A percentile compares a stretch with the other conserved stretches of the same genome.
These are phyloP conservation scores for Lepilemur ruficaudatus DNA, from an alignment of 2,797 vertebrate species.

Conservation along the genomic window DNA sequence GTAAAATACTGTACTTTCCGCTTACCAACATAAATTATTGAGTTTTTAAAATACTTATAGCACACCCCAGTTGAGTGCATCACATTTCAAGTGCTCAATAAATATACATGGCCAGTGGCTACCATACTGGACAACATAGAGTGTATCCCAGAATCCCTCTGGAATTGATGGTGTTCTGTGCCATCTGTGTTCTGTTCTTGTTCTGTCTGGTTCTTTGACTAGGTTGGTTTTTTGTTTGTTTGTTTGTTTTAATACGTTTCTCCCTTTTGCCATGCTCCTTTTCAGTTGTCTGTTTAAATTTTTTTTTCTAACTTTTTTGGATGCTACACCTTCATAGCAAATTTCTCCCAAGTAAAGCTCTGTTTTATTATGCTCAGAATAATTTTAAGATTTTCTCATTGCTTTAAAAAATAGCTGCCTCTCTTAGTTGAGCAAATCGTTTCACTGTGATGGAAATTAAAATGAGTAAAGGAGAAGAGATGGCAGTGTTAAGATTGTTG, in stretches of 20 bases:
- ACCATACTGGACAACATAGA: background rate
- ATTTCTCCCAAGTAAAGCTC: background rate
- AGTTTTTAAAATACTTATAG: background rate
- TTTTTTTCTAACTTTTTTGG: background rate
- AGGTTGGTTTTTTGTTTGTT: background rate
- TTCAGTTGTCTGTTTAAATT: background rate
- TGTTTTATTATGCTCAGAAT: slow-evolving; percentile 18
- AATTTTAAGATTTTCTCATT: background rate
- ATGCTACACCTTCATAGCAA: background rate
- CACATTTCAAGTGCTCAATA: background rate
- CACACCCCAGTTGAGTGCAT: background rate
- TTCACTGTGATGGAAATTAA: background rate
- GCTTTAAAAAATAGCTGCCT: background rate
- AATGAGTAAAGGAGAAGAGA: background rate
- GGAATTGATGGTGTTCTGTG: background rate
- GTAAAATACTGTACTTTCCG: background rate
- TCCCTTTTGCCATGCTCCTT: background rate
- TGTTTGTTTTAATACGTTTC: background rate
- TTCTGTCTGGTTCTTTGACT: background rate
- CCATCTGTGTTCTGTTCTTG: background rate
- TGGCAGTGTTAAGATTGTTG: background rate
- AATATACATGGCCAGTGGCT: background rate
- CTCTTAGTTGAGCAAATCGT: background rate
- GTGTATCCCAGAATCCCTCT: background rate
- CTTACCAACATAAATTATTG: background rate